Evolutionary conservation across 2,797 vertebrate genomes (phyloP), one percentile per base, ranked within the genome.

Genomic region (Urophycis tenuis): DNA sequence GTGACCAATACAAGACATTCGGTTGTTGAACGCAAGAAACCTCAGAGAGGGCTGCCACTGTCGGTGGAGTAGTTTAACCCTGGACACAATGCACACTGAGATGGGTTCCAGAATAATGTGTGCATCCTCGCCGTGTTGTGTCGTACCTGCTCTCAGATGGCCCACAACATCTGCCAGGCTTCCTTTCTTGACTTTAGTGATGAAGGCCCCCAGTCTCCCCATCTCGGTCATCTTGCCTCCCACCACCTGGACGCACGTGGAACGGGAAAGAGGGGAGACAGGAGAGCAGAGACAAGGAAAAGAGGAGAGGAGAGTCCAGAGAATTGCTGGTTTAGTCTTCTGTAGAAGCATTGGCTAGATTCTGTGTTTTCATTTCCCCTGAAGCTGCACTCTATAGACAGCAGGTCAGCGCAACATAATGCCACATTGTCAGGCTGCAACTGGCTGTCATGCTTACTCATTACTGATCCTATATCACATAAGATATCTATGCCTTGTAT

Each of bases 141-240:
- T 33, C 82, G 75, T 92, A 99, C 97, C 97, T 95, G 97, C 96
- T 92, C 96, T 91, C 81, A 99, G 92, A 89, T 99, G 97, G 79
- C 97, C 97, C 77, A 99, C 96, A 39, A 98, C 95, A 87, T 99
- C 97, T 31, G 97, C 97, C 75, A 99, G 94, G 87, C 97, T 99
- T 87, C 97, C 97, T 92, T 99, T 99, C 93, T 99, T 99, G 79
- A 99, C 97, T 96, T 99, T 99, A 92, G 97, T 99, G 95, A 99
- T 99, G 88, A 98, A 99, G 92, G 97, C 97, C 90, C 97, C 97
- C 3, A 99, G 95, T 88, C 95, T 93, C 85, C 97, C 97, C 15
- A 94, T 92, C 87, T 96, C 95, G n/a, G 96, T 98, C 93, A 99
- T 97, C 93, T 99, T 99, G 76, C 97, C 97, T 80, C 97, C 97